Conservation (phyloP, 2,113 vertebrate genomes). For the Thomomys bottae region DNA sequence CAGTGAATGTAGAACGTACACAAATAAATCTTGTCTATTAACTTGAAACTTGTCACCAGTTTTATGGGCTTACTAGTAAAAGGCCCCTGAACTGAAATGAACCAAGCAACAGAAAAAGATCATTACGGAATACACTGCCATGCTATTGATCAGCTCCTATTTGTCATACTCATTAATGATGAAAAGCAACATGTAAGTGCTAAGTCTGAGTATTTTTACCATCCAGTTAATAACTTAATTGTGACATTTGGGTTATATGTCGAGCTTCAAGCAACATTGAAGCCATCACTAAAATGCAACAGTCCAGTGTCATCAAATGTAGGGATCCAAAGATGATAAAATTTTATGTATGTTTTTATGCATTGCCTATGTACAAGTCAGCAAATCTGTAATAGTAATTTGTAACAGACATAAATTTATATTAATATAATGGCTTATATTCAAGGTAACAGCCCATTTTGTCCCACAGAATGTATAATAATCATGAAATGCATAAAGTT, state of each 20-base stretch:
- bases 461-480: constrained; percentile 69
- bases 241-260: constrained; percentile 75
- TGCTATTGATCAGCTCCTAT: constrained; percentile 72
- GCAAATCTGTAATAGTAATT: constrained; percentile 83
- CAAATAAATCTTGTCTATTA: constrained; percentile 69
- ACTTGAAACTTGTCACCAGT: constrained; percentile 59
- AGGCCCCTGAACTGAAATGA: constrained; percentile 73
- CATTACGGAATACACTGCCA: constrained; percentile 48
- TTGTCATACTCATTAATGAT: constrained; percentile 63
- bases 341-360: constrained; percentile 82
- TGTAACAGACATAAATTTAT: constrained; percentile 78
- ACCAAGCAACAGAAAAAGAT: constrained; percentile 56
- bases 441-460: constrained; percentile 74
- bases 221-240: constrained; percentile 78
- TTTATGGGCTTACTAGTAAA: constrained; percentile 71
- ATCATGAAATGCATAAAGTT: constrained; percentile 26
- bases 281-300: constrained; percentile 63
- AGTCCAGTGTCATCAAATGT: not conserved
- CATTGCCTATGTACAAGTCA: constrained; percentile 77
- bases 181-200: constrained; percentile 68
- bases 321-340: constrained; percentile 71
- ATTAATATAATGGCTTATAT: constrained; percentile 75
- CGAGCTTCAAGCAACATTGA: constrained; percentile 60
- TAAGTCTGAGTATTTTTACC: constrained; percentile 63
- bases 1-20: not conserved